phyloP scores from a whole-genome alignment of 2,888 invertebrate genomes.

The Luffia ferchaultella region DNA sequence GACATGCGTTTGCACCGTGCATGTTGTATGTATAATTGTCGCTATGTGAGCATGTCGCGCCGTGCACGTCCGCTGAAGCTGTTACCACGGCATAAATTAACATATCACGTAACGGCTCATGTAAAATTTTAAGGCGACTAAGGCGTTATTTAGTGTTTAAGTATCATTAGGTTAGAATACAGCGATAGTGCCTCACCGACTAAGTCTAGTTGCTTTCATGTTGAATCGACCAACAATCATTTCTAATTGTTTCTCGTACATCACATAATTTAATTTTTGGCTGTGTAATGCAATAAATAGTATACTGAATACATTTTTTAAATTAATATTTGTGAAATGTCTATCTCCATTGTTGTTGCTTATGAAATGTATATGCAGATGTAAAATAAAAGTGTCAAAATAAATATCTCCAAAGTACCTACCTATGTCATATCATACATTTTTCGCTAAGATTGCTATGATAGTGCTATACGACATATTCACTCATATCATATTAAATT shows the following conservation, averaged over 20 bases:
- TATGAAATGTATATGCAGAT: too few relatives aligned
- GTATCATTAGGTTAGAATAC: slow-evolving; percentile 18
- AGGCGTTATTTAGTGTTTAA: slow-evolving; percentile 48
- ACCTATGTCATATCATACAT: too few relatives aligned
- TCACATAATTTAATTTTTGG: not conserved
- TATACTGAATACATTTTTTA: too few relatives aligned
- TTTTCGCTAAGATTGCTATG: too few relatives aligned
- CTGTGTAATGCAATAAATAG: not conserved
- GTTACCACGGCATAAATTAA: slow-evolving; percentile 45
- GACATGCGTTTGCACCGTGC: slow-evolving; percentile 33
- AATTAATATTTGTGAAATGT: too few relatives aligned
- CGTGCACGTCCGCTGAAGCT: not conserved
- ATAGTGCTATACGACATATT: too few relatives aligned
- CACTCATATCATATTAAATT: too few relatives aligned
- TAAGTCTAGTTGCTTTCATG: not conserved
- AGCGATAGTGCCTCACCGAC: slow-evolving; percentile 25
- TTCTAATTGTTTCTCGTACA: not conserved
- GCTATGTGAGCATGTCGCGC: slow-evolving; percentile 16
- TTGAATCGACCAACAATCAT: not conserved
- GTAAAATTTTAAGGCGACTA: slow-evolving; percentile 34
- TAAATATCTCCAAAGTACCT: too few relatives aligned
- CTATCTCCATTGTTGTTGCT: too few relatives aligned
- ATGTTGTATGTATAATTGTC: slow-evolving; percentile 25
- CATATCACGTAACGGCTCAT: slow-evolving; percentile 40
- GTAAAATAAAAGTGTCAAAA: too few relatives aligned